Base-by-base conservation (phyloP, 2,888 invertebrate species). In the Leptothorax acervorum region DNA sequence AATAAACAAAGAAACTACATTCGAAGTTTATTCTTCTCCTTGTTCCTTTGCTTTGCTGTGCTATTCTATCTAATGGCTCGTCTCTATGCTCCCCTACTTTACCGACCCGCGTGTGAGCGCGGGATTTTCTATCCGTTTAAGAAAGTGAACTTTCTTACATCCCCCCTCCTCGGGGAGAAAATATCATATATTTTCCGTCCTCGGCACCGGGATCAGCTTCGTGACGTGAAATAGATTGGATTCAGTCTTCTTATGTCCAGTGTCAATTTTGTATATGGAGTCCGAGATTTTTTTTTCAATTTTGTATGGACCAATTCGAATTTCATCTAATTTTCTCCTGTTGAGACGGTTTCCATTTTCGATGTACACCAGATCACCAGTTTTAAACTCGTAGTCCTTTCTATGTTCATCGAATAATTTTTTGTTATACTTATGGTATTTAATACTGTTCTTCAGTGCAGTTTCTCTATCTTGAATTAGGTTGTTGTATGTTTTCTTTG, bases 201-300 rank as follows among this genome's bases (percentile, higher is more conserved):
- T 23, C 23, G 35, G 35, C 18, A 3, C 3, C 45, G 73, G 57
- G 0, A 55, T 57, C 18, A 73, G 60, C 18, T 60, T 73, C 35
- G 73, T 45, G 12, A 73, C 28, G 2, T 73, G 60, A 28, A 73
- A 60, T 1, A 73, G 3, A 8, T 35, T 45, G 3, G 73, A n/a
- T 28, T 73, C 73, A 23, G n/a, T 6, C 45, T 73, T 73, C 45
- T 28, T 57, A 11, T 28, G 35, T 2, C n/a, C 53, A 18, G 73
- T 73, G 2, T 60, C 28, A 11, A 73, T 45, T 73, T 48, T 60
- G 31, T 42, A 73, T 45, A 73, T 42, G 0, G 73, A 57, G 15
- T 73, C 42, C 18, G 73, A 73, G 23, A 73, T 73, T 31, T 73
- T 73, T 4, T 51, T 15, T 68, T 23, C 28, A n/a, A 68, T 68